Conservation (phyloP, 1,140 invertebrate genomes). For the Zaprionus gabonicus region DNA sequence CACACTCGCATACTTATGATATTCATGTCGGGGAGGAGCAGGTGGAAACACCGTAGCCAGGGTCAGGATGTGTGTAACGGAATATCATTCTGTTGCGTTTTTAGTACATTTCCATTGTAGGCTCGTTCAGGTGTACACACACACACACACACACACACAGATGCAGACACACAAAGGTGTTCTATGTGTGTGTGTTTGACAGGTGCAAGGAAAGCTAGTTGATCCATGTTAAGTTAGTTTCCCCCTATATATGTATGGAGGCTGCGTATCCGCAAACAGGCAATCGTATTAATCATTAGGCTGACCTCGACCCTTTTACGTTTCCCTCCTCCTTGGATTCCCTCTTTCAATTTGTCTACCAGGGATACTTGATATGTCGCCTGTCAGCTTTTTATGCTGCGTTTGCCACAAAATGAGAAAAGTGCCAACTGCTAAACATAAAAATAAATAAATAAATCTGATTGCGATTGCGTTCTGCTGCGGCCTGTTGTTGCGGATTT, state of each 20-base stretch:
- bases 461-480: constrained; percentile 69
- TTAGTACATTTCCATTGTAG: constrained; percentile 26
- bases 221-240: constrained; percentile 23
- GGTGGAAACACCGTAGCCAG: constrained; percentile 56
- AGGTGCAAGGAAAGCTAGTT: constrained; percentile 35
- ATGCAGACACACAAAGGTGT: background rate
- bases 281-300: constrained; percentile 74
- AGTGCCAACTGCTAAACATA: constrained; percentile 72
- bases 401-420: constrained; percentile 71
- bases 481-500: constrained; percentile 38
- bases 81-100: constrained; percentile 63
- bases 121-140: constrained; percentile 17
- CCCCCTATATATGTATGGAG: background rate
- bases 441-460: constrained; percentile 81
- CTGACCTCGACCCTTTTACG: constrained; percentile 73
- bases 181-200: constrained; percentile 9
- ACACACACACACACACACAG: background rate
- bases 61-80: constrained; percentile 74
- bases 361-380: constrained; percentile 26
- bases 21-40: constrained; percentile 16
- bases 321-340: background rate
- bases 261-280: constrained; percentile 32
- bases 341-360: constrained; percentile 1
- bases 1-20: background rate
- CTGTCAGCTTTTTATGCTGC: constrained; percentile 68